phyloP scores from a whole-genome alignment of 2,888 invertebrate species.

The Amorpha juglandis region DNA sequence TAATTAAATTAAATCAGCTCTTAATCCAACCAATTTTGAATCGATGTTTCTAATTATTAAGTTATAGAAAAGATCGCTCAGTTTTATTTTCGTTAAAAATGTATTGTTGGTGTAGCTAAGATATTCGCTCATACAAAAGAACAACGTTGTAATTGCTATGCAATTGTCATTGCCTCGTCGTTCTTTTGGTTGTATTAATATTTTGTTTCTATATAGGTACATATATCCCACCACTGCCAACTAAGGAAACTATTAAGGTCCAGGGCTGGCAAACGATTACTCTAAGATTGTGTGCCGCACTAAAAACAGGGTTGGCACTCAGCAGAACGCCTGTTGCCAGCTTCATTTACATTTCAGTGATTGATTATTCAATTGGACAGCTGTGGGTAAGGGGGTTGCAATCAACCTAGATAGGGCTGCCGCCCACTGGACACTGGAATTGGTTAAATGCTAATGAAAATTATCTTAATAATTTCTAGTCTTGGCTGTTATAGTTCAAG shows the following conservation, averaged over 20 bases:
- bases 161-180: no score
- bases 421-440: constrained; percentile 1
- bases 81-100: no score
- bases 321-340: constrained; percentile 28
- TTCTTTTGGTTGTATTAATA: no score
- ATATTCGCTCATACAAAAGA: no score
- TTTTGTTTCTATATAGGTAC: no score
- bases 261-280: not conserved
- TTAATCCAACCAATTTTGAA: no score
- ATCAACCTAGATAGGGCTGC: constrained; percentile 11
- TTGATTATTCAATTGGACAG: constrained; percentile 32
- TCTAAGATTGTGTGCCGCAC: not conserved
- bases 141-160: no score
- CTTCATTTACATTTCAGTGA: constrained; percentile 31
- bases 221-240: not conserved
- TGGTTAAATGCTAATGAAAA: constrained; percentile 24
- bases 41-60: no score
- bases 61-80: no score
- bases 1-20: no score
- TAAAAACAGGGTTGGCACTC: constrained; percentile 27
- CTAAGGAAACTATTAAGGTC: constrained; percentile 7
- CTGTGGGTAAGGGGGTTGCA: constrained; percentile 15
- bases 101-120: no score
- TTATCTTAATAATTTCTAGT: constrained; percentile 7
- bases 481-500: not conserved